Conservation (phyloP, 2,797 vertebrate species). For the Mycteria americana region DNA sequence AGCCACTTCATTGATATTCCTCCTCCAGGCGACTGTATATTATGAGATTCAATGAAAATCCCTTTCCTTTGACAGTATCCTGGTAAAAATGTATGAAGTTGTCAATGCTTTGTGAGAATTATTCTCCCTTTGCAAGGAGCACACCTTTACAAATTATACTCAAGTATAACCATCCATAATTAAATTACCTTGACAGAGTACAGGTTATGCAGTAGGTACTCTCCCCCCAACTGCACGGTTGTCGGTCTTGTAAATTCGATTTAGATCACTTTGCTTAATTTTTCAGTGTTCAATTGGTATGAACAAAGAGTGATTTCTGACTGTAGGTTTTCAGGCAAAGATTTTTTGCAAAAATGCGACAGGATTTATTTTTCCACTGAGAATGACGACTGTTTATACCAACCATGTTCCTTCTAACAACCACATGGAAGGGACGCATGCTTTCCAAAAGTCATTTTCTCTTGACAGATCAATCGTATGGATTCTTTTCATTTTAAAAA, state of each 20-base stretch:
- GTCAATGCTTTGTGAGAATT: conserved; percentile 47
- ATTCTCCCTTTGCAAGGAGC: conserved; percentile 51
- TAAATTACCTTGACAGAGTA: conserved; percentile 69
- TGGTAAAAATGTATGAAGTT: conserved; percentile 67
- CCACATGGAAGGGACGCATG: neutral
- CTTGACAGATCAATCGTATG: neutral
- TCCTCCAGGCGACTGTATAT: conserved; percentile 41
- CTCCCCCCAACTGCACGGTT: neutral
- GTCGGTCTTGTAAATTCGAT: conserved; percentile 56
- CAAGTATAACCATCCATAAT: conserved; percentile 72
- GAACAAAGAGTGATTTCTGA: conserved; percentile 26
- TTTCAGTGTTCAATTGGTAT: conserved; percentile 29
- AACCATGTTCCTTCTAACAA: neutral
- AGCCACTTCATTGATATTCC: conserved; percentile 63
- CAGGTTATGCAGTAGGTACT: conserved; percentile 55
- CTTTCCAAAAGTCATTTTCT: neutral
- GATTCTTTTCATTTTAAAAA: neutral
- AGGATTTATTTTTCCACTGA: neutral
- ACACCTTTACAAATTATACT: conserved; percentile 72
- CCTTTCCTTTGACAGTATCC: conserved; percentile 59
- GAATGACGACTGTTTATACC: neutral
- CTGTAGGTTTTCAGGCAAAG: conserved; percentile 13
- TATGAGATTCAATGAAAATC: conserved; percentile 67
- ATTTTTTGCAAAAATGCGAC: neutral
- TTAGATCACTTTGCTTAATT: conserved; percentile 40